A percentile compares a stretch with the other conserved stretches of the same genome.
Conservation (phyloP, 2,797 vertebrate species). For the Erethizon dorsatum region DNA sequence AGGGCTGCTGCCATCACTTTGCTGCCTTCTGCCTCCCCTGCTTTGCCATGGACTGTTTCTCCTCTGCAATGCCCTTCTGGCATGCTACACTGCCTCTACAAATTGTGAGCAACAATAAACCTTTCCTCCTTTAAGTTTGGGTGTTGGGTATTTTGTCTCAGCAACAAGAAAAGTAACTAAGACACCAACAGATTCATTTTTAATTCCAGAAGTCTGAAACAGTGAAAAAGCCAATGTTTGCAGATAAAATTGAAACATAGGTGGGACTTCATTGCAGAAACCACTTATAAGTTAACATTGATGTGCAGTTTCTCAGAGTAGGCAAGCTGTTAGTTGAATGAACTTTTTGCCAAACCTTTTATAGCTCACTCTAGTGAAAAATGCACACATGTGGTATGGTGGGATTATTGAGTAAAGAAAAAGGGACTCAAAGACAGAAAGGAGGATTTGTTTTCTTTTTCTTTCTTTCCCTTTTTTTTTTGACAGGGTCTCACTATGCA, state of each 20-base stretch:
- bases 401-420: not conserved
- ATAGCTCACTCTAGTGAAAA: not conserved
- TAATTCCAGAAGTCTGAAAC: slow-evolving; percentile 17
- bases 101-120: too few relatives aligned
- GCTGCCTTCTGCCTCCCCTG: not conserved
- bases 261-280: not conserved
- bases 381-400: not conserved
- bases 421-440: not conserved
- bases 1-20: not conserved
- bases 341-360: not conserved
- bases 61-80: too few relatives aligned
- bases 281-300: not conserved
- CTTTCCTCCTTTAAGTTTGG: too few relatives aligned
- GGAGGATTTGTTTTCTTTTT: not conserved
- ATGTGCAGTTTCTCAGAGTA: not conserved
- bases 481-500: not conserved
- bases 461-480: not conserved
- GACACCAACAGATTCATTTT: not conserved
- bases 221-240: slow-evolving; percentile 15
- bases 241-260: not conserved
- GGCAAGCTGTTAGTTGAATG: not conserved
- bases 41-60: not conserved
- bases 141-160: too few relatives aligned
- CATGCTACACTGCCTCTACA: too few relatives aligned
- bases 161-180: not conserved